These are phyloP conservation scores for Panurus biarmicus DNA, from an alignment of 2,113 vertebrate species.

Conservation along the genomic window DNA sequence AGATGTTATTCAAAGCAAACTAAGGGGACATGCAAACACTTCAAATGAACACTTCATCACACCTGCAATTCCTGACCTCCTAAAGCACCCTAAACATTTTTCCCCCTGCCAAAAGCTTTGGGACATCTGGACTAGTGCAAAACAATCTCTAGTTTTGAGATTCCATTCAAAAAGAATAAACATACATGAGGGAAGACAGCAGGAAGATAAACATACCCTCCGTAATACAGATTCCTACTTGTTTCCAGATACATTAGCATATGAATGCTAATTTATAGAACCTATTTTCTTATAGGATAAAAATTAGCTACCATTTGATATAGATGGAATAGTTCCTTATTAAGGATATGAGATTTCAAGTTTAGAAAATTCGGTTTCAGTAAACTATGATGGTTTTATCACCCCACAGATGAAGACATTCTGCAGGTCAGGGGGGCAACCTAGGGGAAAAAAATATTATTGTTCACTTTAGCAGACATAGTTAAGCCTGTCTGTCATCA, in stretches of 20 bases:
- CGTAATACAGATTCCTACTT: background rate
- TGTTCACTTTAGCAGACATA: background rate
- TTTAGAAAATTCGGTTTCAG: background rate
- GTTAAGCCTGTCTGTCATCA: background rate
- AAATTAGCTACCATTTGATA: background rate
- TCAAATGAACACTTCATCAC: background rate
- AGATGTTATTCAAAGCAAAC: background rate
- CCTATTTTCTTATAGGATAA: background rate
- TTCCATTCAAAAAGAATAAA: background rate
- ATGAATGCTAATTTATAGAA: background rate
- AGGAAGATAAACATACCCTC: background rate
- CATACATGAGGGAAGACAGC: background rate
- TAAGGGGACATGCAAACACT: background rate
- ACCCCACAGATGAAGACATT: background rate
- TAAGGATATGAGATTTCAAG: background rate
- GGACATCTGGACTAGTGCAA: background rate
- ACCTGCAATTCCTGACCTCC: background rate
- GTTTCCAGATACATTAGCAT: background rate
- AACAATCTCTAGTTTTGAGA: background rate
- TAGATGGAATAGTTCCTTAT: background rate
- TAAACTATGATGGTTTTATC: background rate
- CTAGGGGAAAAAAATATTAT: background rate
- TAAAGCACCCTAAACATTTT: background rate
- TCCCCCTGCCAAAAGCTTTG: background rate
- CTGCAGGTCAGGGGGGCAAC: background rate